phyloP scores from a whole-genome alignment of 30 jellyfish, hydroid and myxozoan species.

The Rhopilema esculentum region DNA sequence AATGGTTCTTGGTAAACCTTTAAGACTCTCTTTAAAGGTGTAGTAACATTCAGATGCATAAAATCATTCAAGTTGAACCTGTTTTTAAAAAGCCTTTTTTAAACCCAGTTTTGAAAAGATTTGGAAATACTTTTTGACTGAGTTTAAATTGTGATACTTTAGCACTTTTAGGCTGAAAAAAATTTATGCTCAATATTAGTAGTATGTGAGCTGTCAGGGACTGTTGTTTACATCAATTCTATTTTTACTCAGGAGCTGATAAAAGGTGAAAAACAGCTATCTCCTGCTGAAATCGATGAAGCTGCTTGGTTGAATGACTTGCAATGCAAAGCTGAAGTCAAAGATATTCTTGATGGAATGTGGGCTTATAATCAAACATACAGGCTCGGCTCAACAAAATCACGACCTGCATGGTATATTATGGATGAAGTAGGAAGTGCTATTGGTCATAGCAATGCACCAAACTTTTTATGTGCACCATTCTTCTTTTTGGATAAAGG shows the following conservation, averaged over 20 bases:
- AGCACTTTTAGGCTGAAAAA: too few relatives aligned
- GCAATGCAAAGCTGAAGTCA: constrained; percentile 11
- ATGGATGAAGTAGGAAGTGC: constrained; percentile 92
- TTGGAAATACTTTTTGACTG: too few relatives aligned
- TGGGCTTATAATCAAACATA: constrained; percentile 89
- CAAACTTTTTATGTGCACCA: constrained; percentile 82
- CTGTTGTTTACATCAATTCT: not conserved
- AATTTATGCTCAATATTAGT: too few relatives aligned
- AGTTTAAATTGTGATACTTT: too few relatives aligned
- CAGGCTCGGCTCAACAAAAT: constrained; percentile 35
- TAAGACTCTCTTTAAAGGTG: too few relatives aligned
- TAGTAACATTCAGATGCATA: too few relatives aligned
- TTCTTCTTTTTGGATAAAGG: constrained; percentile 56
- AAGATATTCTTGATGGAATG: constrained; percentile 77
- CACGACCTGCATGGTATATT: constrained; percentile 80
- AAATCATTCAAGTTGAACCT: too few relatives aligned
- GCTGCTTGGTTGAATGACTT: constrained; percentile 54
- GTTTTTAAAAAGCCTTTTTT: too few relatives aligned
- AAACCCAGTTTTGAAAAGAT: too few relatives aligned
- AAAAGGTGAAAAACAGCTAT: constrained; percentile 77
- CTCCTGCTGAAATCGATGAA: constrained; percentile 71
- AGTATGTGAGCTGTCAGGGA: too few relatives aligned
- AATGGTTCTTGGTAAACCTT: not conserved
- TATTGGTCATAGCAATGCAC: constrained; percentile 64
- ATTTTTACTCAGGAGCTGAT: constrained; percentile 68